Conservation (phyloP, 2,888 invertebrate species). For the Hymenopus coronatus region DNA sequence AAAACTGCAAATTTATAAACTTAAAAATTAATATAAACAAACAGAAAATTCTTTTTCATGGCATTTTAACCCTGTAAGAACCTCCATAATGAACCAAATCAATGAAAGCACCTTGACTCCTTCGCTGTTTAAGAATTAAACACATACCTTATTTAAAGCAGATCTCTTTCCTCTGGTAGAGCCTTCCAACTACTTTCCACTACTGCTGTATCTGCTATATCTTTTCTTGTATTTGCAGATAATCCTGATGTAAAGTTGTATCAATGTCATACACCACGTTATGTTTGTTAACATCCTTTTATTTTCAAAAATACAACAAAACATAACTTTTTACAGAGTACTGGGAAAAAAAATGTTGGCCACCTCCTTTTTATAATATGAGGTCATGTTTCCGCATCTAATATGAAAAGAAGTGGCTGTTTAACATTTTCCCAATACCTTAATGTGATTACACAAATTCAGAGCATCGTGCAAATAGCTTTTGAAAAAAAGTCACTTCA, state of each 20-base stretch:
- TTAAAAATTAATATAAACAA: background rate
- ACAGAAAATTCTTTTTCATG: background rate
- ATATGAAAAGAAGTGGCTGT: background rate
- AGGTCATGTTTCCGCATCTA: background rate
- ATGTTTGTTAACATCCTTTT: background rate
- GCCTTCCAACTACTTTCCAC: background rate
- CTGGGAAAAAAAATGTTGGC: background rate
- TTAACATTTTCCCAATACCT: background rate
- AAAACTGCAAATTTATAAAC: background rate
- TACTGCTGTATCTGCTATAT: background rate
- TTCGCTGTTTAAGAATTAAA: background rate
- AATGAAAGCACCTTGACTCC: background rate
- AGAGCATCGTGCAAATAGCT: background rate
- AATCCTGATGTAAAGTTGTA: conserved; percentile 21
- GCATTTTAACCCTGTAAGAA: background rate
- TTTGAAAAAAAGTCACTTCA: background rate
- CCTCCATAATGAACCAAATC: background rate
- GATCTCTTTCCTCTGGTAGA: background rate
- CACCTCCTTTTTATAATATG: background rate
- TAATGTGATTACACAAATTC: background rate
- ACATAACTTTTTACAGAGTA: background rate
- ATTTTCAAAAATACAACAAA: background rate
- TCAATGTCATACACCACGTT: background rate
- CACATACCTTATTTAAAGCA: background rate
- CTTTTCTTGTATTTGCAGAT: background rate